Percentiles rank a stretch among this genome's conserved stretches.
Conservation (phyloP, 2,797 vertebrate genomes). For the Leptodactylus fallax region DNA sequence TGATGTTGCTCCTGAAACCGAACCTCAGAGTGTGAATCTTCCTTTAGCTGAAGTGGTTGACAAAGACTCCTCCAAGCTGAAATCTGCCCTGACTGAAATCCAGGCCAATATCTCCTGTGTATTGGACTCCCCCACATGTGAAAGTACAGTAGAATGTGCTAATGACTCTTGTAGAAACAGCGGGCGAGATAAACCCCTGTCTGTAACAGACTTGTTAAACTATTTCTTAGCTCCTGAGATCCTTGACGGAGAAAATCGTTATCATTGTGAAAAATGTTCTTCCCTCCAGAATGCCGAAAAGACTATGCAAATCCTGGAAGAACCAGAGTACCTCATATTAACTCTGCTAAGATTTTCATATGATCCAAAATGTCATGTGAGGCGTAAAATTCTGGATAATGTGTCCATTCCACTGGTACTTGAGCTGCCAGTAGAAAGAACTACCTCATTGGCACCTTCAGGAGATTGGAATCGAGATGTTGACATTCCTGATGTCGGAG, state of each 20-base stretch:
- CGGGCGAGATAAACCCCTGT: slow-evolving; percentile 77
- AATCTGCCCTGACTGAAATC: slow-evolving; percentile 54
- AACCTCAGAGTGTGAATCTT: slow-evolving; percentile 64
- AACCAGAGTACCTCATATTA: slow-evolving; percentile 97
- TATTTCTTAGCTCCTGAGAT: slow-evolving; percentile 97
- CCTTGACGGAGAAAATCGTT: slow-evolving; percentile 94
- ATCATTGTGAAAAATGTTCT: slow-evolving; percentile 94
- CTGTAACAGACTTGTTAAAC: slow-evolving; percentile 92
- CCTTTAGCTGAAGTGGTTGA: slow-evolving; percentile 64
- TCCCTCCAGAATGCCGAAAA: slow-evolving; percentile 94
- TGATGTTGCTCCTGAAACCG: slow-evolving; percentile 56
- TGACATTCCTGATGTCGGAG: slow-evolving; percentile 86
- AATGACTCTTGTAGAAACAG: slow-evolving; percentile 70
- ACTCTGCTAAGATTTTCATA: slow-evolving; percentile 96
- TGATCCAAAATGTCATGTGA: slow-evolving; percentile 92
- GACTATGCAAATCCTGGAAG: slow-evolving; percentile 90
- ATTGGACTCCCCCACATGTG: slow-evolving; percentile 64
- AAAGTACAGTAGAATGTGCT: slow-evolving; percentile 26
- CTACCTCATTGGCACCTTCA: slow-evolving; percentile 66
- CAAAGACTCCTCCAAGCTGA: slow-evolving; percentile 65
- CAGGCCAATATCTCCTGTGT: slow-evolving; percentile 64
- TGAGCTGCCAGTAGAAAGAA: slow-evolving; percentile 83
- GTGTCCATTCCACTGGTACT: slow-evolving; percentile 89
- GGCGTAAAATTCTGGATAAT: slow-evolving; percentile 95
- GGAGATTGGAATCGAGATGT: slow-evolving; percentile 79